Evolutionary conservation across 2,888 invertebrate genomes (phyloP), one percentile per base, ranked within the genome.

Genomic region (Drosophila histrio): DNA sequence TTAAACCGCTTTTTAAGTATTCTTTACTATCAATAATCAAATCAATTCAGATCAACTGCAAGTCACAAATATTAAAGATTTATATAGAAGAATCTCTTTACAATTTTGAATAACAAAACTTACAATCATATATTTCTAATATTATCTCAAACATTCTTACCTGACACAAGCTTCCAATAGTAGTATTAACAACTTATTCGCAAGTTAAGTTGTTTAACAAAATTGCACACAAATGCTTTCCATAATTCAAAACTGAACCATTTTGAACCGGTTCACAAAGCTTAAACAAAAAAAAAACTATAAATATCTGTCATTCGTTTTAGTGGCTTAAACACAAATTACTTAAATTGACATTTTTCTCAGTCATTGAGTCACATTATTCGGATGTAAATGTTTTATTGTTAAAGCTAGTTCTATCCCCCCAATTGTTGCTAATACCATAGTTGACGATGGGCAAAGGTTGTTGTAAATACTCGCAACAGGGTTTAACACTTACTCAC

Each of bases 401-500:
- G 21, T 34, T 26, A 17, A 17, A 19, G 7, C 15, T 36, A 13
- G 8, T 13, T 24, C n/a, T 7, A 4, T 19, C 3, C 13, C 26
- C 41, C 26, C 26, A 11, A 21, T 17, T 34, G 32, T 11, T 13
- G 6, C 19, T 26, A 5, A 9, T 15, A 15, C 4, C 15, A n/a
- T 30, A n/a, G 38, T 50, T 2, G 26, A 9, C 19, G 21, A 8
- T 36, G 50, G 38, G n/a, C 57, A 60, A 69, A 69, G 43, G 24
- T 63, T 69, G 39, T 36, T 54, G 34, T 11, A 26, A 43, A 36
- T n/a, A 39, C 11, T 44, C 11, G 17, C 6, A 15, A 24, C 24
- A 57, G 36, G 9, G 32, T 34, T 53, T 39, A 41, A 13, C 57
- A 71, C 54, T 74, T 65, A 57, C 49, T 65, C 53, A 69, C 38